These are phyloP conservation scores for Sander lucioperca DNA, from an alignment of 2,113 vertebrate species.

Conservation along the genomic window DNA sequence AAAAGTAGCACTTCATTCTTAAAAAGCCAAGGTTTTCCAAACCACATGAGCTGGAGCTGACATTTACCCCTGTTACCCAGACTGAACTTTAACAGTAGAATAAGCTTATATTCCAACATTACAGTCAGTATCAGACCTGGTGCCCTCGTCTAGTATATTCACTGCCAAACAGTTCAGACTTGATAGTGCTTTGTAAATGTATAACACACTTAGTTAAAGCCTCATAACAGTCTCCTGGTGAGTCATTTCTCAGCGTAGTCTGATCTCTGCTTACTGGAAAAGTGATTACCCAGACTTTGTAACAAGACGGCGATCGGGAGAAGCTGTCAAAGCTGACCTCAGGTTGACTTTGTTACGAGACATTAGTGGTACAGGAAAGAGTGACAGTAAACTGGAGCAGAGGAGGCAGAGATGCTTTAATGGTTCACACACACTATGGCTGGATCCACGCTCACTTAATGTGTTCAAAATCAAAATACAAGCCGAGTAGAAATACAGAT, in stretches of 20 bases:
- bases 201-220: conserved; percentile 10
- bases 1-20: too few relatives aligned
- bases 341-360: conserved; percentile 1
- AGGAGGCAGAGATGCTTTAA: too few relatives aligned
- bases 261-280: conserved; percentile 24
- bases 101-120: background rate
- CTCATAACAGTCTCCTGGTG: conserved; percentile 4
- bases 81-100: background rate
- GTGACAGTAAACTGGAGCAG: too few relatives aligned
- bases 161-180: conserved; percentile 8
- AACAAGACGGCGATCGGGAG: conserved; percentile 6
- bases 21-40: background rate
- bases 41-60: background rate
- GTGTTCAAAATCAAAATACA: background rate
- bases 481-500: background rate
- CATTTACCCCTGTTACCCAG: background rate
- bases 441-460: background rate
- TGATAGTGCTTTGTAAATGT: background rate
- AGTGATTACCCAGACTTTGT: background rate
- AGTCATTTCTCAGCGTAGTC: conserved; percentile 14
- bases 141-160: background rate
- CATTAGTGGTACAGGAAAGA: background rate
- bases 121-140: background rate
- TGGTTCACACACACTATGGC: background rate
- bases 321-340: conserved; percentile 20